Base-by-base conservation (phyloP, 2,113 vertebrate species). In the Pseudopipra pipra region DNA sequence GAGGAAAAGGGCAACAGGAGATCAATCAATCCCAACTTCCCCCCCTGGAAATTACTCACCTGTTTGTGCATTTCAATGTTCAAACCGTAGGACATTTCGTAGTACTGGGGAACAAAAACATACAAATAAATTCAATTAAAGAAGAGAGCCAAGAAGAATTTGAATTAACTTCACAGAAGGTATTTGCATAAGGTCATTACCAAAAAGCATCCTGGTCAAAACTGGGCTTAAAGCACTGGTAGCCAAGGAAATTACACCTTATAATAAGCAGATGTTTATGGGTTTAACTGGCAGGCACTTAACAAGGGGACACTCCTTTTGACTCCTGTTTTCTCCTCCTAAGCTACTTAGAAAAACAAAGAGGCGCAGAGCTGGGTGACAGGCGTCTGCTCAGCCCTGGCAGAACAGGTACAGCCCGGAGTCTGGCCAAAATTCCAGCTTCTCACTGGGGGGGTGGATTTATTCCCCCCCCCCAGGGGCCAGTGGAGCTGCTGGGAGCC, bases 11-110 rank as follows among this genome's bases (percentile, higher is more conserved):
- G 66, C 84, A 67, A 30, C 39, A 27, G 73, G 73, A 86, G 54
- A 91, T 39, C 86, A n/a, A 78, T 66, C 65, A 70, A 49, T 67
- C 65, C 8, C 71, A 5, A 19, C 12, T 59, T 33, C 43, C 52
- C 88, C 74, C 49, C 37, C 25, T 43, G 22, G 4, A 24, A 85
- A 89, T 68, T 85, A 97, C 98, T 98, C 98, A 99, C 99, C 99
- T 99, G 99, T 97, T 99, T 99, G 98, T 99, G 99, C 99, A 99
- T 99, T 96, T 99, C 99, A 91, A 99, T 99, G 97, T 99, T 99
- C 98, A 99, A 98, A 85, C 99, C 99, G 14, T 99, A 99, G 80
- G 99, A 99, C 99, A 99, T 99, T 95, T 99, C 99, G 8, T 99
- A 99, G 97, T 99, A 99, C 99, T 99, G 98, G 28, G 81, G 98